These are phyloP conservation scores for Danaus chrysippus DNA, from an alignment of 2,888 invertebrate genomes.

Conservation along the genomic window DNA sequence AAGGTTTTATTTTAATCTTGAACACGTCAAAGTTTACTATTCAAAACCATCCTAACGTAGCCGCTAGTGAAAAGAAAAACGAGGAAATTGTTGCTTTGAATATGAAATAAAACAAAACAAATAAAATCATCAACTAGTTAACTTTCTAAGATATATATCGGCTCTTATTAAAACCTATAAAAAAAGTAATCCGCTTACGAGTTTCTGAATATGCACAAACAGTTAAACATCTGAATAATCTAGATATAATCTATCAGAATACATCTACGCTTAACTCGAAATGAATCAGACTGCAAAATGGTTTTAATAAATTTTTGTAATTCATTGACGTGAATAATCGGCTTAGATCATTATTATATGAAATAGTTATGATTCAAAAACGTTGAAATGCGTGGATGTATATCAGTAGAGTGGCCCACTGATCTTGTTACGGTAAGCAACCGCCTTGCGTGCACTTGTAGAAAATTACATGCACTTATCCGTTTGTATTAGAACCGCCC, in stretches of 20 bases:
- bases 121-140: background rate
- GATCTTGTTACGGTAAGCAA: constrained; percentile 22
- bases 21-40: constrained; percentile 2
- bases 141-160: background rate
- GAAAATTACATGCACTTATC: constrained; percentile 18
- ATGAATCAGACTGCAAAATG: too few relatives aligned
- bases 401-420: constrained; percentile 26
- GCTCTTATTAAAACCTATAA: background rate
- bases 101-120: background rate
- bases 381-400: constrained; percentile 19
- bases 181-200: background rate
- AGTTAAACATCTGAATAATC: background rate
- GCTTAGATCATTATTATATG: too few relatives aligned
- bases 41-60: background rate
- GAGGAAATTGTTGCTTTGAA: background rate
- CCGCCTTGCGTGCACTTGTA: constrained; percentile 23
- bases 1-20: background rate
- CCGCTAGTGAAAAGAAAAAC: background rate
- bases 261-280: background rate
- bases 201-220: constrained; percentile 2
- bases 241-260: background rate
- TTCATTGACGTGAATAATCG: too few relatives aligned
- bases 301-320: too few relatives aligned
- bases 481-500: constrained; percentile 10
- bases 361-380: background rate